Conservation (phyloP, 1,140 invertebrate species). For the Tetramorium parvispinum region DNA sequence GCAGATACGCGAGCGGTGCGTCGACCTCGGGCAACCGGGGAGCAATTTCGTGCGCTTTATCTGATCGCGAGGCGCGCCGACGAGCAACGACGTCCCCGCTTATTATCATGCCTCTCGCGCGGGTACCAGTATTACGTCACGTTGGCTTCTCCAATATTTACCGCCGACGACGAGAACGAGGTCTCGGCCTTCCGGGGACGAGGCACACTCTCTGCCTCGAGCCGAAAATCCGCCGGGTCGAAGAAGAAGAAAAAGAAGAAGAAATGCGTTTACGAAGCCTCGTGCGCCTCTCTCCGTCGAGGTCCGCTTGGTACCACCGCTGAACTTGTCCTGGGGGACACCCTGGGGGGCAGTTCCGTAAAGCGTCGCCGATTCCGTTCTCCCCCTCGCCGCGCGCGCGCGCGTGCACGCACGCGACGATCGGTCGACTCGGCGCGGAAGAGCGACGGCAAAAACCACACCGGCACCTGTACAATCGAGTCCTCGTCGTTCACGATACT, state of each 20-base stretch:
- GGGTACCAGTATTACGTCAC: conserved; percentile 69
- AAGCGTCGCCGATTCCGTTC: too few relatives aligned
- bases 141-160: conserved; percentile 47
- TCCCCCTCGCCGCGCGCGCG: too few relatives aligned
- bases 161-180: background rate
- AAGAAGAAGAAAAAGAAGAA: too few relatives aligned
- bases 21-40: conserved; percentile 34
- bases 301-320: too few relatives aligned
- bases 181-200: background rate
- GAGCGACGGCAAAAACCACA: background rate
- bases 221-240: too few relatives aligned
- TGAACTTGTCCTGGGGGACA: too few relatives aligned
- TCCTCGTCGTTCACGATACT: background rate
- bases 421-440: background rate
- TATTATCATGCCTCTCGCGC: conserved; percentile 74
- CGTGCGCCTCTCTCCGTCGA: too few relatives aligned
- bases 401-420: too few relatives aligned
- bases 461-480: background rate
- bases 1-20: conserved; percentile 49
- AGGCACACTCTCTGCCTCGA: too few relatives aligned
- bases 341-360: too few relatives aligned
- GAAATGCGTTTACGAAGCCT: too few relatives aligned
- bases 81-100: conserved; percentile 57
- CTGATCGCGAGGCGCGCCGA: conserved; percentile 71
- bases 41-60: conserved; percentile 72